Conservation (phyloP, 2,797 vertebrate genomes). For the Alosa sapidissima region DNA sequence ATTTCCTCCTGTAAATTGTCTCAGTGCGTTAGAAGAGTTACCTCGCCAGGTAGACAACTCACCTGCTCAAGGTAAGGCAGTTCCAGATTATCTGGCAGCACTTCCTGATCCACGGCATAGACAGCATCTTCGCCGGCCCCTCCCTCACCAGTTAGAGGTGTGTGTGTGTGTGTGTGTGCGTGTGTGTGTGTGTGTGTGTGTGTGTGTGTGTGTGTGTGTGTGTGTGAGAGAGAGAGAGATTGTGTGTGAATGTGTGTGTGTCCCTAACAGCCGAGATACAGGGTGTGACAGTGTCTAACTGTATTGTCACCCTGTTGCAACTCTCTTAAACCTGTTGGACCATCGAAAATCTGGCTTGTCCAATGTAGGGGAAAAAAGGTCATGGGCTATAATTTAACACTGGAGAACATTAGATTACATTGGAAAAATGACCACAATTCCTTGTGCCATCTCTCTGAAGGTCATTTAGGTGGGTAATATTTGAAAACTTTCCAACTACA, state of each 20-base stretch:
- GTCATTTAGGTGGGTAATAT: background rate
- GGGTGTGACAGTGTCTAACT: background rate
- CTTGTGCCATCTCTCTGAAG: no score
- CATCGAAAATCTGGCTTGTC: background rate
- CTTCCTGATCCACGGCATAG: background rate
- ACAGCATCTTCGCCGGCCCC: background rate
- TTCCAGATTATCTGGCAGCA: background rate
- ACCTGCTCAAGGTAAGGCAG: constrained; percentile 1
- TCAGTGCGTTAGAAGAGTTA: background rate
- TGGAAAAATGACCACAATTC: no score
- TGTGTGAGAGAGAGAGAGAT: background rate
- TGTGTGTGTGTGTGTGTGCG: background rate
- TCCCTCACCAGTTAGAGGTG: background rate
- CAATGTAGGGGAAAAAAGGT: background rate
- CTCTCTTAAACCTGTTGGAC: background rate
- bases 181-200: background rate
- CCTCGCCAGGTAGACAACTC: background rate
- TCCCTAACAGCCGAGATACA: no score
- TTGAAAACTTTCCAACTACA: background rate
- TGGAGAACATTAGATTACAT: background rate
- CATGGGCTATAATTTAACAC: background rate
- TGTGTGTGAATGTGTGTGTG: background rate
- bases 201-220: background rate
- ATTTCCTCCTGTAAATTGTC: background rate
- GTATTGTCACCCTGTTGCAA: background rate